phyloP scores from a whole-genome alignment of 2,113 vertebrate genomes.

The Urocitellus parryii region DNA sequence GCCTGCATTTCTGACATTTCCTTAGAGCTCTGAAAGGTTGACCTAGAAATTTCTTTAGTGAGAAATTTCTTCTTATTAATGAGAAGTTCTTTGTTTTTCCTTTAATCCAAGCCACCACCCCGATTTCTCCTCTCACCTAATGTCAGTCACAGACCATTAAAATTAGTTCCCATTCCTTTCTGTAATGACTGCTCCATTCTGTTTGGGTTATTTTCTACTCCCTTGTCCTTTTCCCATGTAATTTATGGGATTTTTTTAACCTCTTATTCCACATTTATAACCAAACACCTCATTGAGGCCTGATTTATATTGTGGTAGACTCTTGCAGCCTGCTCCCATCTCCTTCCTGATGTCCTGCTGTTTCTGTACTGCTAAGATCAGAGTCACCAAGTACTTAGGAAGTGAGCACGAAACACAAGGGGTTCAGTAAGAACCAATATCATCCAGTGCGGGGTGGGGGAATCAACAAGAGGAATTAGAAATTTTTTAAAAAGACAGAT shows the following conservation, averaged over 20 bases:
- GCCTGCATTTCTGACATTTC: constrained; percentile 16
- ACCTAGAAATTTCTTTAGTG: background rate
- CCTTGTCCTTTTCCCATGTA: background rate
- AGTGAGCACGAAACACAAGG: background rate
- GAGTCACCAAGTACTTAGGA: background rate
- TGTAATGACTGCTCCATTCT: background rate
- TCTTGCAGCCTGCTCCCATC: background rate
- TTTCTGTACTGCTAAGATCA: constrained; percentile 1
- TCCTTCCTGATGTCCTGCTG: background rate
- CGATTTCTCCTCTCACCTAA: background rate
- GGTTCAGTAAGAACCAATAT: background rate
- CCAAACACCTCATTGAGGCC: background rate
- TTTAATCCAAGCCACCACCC: background rate
- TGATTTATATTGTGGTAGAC: background rate
- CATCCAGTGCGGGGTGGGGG: background rate
- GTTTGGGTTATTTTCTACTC: background rate
- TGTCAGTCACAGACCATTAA: background rate
- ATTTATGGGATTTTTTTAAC: background rate
- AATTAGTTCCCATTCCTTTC: background rate
- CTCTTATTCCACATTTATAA: background rate
- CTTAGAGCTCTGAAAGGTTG: constrained; percentile 1
- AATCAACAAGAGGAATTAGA: constrained; percentile 43
- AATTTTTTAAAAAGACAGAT: constrained; percentile 26
- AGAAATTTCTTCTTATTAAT: background rate
- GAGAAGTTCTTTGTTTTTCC: background rate